These are phyloP conservation scores for Drosophila chauvacae DNA, from an alignment of 1,140 invertebrate species.

Conservation along the genomic window DNA sequence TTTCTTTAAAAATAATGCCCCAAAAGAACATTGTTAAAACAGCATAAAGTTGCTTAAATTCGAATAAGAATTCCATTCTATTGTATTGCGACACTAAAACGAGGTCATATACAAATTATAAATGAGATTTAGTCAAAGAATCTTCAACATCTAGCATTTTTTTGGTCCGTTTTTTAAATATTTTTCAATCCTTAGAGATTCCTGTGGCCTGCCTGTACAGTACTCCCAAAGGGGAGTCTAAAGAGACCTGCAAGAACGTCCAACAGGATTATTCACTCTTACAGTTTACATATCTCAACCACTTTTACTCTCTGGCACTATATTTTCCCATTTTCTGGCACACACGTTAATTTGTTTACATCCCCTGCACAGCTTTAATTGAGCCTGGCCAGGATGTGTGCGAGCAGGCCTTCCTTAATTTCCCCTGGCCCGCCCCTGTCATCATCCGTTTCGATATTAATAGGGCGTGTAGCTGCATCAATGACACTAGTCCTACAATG, in stretches of 20 bases:
- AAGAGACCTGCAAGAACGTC: too few relatives aligned
- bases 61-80: background rate
- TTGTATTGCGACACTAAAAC: background rate
- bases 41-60: background rate
- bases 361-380: constrained; percentile 6
- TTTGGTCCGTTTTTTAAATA: background rate
- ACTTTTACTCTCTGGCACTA: background rate
- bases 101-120: background rate
- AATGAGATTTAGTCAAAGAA: background rate
- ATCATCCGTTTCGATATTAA: constrained; percentile 42
- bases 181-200: background rate
- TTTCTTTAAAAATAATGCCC: background rate
- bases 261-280: background rate
- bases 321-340: constrained; percentile 2
- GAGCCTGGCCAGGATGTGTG: constrained; percentile 1
- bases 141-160: too few relatives aligned
- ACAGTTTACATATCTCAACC: background rate
- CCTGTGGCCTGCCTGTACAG: background rate
- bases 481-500: constrained; percentile 55
- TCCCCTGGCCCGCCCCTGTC: background rate
- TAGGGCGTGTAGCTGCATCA: constrained; percentile 65
- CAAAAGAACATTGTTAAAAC: background rate
- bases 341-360: constrained; percentile 3
- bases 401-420: background rate
- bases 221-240: too few relatives aligned